These are phyloP conservation scores for Mustelus asterias DNA, from an alignment of 2,113 vertebrate genomes.

Conservation along the genomic window DNA sequence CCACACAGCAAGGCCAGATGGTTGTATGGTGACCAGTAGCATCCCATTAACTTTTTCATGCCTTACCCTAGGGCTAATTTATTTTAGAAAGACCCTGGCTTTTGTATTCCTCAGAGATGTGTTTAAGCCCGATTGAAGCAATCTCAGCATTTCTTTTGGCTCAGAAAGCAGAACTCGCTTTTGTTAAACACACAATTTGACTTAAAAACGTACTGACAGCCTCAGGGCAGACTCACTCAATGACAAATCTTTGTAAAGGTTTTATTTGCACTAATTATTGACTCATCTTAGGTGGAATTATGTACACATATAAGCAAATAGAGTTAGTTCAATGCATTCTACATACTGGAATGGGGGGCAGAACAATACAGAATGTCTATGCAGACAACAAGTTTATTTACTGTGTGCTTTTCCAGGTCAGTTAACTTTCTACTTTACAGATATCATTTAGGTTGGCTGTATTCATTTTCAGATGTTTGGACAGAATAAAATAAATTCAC, in stretches of 20 bases:
- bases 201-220: slow-evolving; percentile 47
- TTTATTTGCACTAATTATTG: slow-evolving; percentile 57
- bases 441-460: slow-evolving; percentile 44
- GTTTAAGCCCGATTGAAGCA: slow-evolving; percentile 49
- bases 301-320: slow-evolving; percentile 61
- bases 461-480: slow-evolving; percentile 43
- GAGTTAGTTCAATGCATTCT: slow-evolving; percentile 48
- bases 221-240: slow-evolving; percentile 49
- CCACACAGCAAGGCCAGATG: slow-evolving; percentile 39
- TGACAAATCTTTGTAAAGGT: slow-evolving; percentile 53
- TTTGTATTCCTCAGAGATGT: slow-evolving; percentile 42
- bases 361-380: slow-evolving; percentile 47
- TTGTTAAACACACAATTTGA: slow-evolving; percentile 48
- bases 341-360: slow-evolving; percentile 43
- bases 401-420: slow-evolving; percentile 55
- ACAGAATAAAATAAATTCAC: slow-evolving; percentile 4
- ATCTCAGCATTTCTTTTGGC: slow-evolving; percentile 44
- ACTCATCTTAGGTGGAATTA: slow-evolving; percentile 65
- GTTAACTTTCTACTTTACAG: slow-evolving; percentile 43
- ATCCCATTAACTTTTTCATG: slow-evolving; percentile 47
- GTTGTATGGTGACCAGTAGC: slow-evolving; percentile 40
- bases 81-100: slow-evolving; percentile 41
- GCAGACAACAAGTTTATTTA: slow-evolving; percentile 49
- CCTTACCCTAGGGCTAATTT: slow-evolving; percentile 43
- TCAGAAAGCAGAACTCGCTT: slow-evolving; percentile 39